Base-by-base conservation (phyloP, 2,888 invertebrate species). In the Nemapogon koenigi region DNA sequence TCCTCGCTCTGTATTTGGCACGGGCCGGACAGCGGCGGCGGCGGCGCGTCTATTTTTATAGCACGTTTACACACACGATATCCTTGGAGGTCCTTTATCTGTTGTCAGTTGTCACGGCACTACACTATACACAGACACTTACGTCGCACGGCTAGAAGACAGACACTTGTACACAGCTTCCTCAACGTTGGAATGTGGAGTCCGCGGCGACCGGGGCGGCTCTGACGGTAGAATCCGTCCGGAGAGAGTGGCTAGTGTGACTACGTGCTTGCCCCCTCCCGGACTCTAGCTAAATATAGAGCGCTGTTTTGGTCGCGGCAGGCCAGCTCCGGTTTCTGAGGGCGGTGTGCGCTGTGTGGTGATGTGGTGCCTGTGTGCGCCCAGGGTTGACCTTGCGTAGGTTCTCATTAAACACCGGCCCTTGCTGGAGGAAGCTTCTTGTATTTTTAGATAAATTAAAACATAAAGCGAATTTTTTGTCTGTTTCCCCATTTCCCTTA, bases 141-240 rank as follows among this genome's bases (percentile, higher is more conserved):
- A 81, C 79, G 78, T 79, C 75, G 76, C 78, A 68, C 73, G 70
- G 69, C 69, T 64, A 49, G 70, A 72, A 72, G 71, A 62, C 73
- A 76, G 72, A 71, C 70, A 70, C 55, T 53, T 54, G 43, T n/a
- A 57, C 58, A 58, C 68, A 61, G 67, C 66, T 61, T 63, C 59
- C 55, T 59, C 76, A 71, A 70, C 78, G 83, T 82, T 84, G 84
- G 84, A 83, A 84, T 84, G 84, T 84, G 83, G 83, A 83, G 84
- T 84, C 84, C 84, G 84, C 84, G 81, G 81, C 82, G 82, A 82
- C 83, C 82, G 79, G 73, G 81, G 83, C 83, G 83, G 83, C 84
- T 84, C 84, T 84, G 83, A 52, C 44, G 51, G 48, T 49, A 49
- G 49, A 43, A 41, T n/a, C n/a, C 41, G 44, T 8, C 40, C 42